Evolutionary conservation across 2,888 invertebrate genomes (phyloP).

Genomic region (Conomelus anceps): DNA sequence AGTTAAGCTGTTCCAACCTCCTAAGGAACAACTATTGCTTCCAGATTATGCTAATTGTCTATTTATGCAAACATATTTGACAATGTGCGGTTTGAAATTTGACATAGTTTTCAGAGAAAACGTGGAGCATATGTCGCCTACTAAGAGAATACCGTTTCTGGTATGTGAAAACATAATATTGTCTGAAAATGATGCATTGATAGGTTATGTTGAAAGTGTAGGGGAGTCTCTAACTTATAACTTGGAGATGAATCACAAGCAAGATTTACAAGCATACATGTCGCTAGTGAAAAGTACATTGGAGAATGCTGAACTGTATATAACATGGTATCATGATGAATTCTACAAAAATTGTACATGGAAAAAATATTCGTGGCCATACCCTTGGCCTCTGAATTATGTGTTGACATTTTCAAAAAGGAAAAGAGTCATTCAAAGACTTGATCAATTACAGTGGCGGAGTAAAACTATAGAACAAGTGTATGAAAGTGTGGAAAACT

Average conservation of each 20-base stretch:
- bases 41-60: neutral
- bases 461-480: neutral
- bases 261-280: neutral
- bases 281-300: neutral
- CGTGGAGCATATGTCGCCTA: neutral
- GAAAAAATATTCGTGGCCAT: neutral
- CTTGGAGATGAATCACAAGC: neutral
- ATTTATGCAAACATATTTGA: neutral
- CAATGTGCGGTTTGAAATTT: neutral
- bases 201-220: neutral
- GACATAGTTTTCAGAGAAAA: neutral
- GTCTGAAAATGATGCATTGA: neutral
- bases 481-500: neutral
- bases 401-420: neutral
- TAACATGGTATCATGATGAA: neutral
- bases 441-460: neutral
- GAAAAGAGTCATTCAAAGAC: neutral
- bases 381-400: neutral
- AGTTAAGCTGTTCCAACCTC: neutral
- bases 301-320: neutral
- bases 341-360: neutral
- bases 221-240: neutral
- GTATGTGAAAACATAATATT: neutral
- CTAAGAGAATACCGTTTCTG: neutral
- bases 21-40: neutral